These are phyloP conservation scores for Panthera tigris DNA, from an alignment of 2,113 vertebrate species.

Conservation along the genomic window DNA sequence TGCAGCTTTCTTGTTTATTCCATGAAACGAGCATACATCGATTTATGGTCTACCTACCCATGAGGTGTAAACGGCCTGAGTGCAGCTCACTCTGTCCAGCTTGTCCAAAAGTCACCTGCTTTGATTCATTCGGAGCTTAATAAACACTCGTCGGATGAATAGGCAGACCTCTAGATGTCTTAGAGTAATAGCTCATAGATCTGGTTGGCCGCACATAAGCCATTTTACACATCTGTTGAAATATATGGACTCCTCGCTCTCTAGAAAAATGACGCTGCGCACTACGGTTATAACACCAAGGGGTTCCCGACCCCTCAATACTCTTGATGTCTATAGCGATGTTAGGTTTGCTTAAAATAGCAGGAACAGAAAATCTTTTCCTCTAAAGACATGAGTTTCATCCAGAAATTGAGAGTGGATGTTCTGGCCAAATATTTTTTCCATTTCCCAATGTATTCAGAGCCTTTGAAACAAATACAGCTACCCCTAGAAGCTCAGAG, in stretches of 20 bases:
- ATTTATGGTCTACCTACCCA: not conserved
- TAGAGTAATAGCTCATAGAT: not conserved
- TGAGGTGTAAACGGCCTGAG: not conserved
- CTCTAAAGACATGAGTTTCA: not conserved
- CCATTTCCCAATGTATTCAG: not conserved
- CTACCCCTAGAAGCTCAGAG: no score
- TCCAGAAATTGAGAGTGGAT: not conserved
- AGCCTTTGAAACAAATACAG: not conserved
- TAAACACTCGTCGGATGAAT: no score
- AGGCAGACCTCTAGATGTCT: not conserved
- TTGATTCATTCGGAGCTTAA: not conserved
- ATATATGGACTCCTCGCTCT: not conserved
- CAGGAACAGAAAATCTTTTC: not conserved
- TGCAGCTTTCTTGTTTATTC: not conserved
- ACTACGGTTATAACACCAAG: not conserved
- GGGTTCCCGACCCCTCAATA: not conserved
- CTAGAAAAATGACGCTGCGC: not conserved
- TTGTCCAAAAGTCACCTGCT: not conserved
- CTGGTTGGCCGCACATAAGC: not conserved
- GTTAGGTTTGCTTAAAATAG: not conserved
- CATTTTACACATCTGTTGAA: not conserved
- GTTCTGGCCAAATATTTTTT: not conserved
- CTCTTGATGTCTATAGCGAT: not conserved
- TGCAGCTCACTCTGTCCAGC: not conserved
- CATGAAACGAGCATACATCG: not conserved